phyloP scores from a whole-genome alignment of 2,113 vertebrate genomes.

The Cephalopterus ornatus region DNA sequence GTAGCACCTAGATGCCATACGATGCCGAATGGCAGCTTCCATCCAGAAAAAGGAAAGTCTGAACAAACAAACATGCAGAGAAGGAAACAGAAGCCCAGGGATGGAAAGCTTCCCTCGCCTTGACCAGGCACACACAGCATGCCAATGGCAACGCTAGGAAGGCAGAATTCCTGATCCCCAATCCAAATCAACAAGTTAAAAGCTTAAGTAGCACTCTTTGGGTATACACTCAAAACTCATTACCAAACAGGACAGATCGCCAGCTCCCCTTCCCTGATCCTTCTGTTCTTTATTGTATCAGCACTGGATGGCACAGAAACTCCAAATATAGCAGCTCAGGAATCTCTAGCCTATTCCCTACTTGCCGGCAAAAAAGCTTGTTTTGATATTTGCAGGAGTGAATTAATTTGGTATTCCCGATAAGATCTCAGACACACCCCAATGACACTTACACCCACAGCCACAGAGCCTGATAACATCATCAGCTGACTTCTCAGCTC shows the following conservation, averaged over 20 bases:
- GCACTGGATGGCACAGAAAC: not conserved
- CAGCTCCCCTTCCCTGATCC: not conserved
- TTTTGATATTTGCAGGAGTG: conserved; percentile 65
- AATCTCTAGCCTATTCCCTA: conserved; percentile 35
- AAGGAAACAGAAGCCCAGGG: not conserved
- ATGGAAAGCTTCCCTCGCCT: not conserved
- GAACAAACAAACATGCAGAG: not conserved
- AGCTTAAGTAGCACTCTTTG: not conserved
- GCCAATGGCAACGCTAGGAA: not conserved
- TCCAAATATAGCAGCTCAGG: conserved; percentile 35
- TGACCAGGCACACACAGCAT: not conserved
- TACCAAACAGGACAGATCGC: not conserved
- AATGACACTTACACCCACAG: conserved; percentile 71
- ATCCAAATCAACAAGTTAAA: not conserved
- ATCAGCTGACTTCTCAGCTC: conserved; percentile 68
- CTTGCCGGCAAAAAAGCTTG: conserved; percentile 53
- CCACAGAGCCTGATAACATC: conserved; percentile 69
- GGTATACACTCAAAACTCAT: not conserved
- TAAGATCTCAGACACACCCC: conserved; percentile 67
- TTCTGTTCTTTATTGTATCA: not conserved
- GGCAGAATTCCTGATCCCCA: not conserved
- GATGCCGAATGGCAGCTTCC: not conserved
- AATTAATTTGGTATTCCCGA: conserved; percentile 73
- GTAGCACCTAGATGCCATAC: not conserved
- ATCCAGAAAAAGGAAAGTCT: not conserved